Conservation (phyloP, 2,113 vertebrate genomes). For the Tor tambroides region DNA sequence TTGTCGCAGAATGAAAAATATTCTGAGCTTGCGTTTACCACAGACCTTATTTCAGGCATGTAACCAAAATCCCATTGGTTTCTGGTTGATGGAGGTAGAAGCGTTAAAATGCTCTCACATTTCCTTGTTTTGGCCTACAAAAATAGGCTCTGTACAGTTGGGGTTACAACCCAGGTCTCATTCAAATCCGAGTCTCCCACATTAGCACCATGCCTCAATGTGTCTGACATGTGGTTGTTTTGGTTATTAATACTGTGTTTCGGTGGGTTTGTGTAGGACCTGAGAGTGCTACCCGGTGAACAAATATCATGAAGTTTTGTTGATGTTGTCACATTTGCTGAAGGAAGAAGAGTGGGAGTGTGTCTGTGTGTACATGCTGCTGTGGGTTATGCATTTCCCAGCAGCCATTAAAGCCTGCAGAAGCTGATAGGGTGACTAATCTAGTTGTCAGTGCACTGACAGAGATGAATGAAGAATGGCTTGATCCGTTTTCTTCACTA, state of each 20-base stretch:
- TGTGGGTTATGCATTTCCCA: conserved; percentile 9
- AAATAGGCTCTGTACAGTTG: not conserved
- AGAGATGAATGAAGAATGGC: conserved; percentile 38
- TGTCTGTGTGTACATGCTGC: conserved; percentile 29
- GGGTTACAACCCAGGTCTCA: no score
- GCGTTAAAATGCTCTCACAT: not conserved
- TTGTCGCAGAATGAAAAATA: no score
- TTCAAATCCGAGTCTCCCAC: not conserved
- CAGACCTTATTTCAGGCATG: not conserved
- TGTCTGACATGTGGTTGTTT: not conserved
- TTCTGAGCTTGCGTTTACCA: no score
- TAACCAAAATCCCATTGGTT: not conserved
- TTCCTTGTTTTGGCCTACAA: not conserved
- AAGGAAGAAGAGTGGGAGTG: not conserved
- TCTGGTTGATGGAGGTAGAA: not conserved
- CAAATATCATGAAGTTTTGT: not conserved
- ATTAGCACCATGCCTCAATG: not conserved
- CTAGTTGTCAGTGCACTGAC: conserved; percentile 32
- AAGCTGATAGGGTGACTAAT: conserved; percentile 45
- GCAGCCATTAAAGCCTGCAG: not conserved
- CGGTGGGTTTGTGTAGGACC: not conserved
- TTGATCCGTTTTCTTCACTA: not conserved
- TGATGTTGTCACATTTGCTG: not conserved
- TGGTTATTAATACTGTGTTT: not conserved
- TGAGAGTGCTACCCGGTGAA: not conserved